Percentiles rank a stretch among this genome's conserved stretches.
phyloP scores from a whole-genome alignment of 2,888 invertebrate genomes.

The Ormyrus pomaceus region DNA sequence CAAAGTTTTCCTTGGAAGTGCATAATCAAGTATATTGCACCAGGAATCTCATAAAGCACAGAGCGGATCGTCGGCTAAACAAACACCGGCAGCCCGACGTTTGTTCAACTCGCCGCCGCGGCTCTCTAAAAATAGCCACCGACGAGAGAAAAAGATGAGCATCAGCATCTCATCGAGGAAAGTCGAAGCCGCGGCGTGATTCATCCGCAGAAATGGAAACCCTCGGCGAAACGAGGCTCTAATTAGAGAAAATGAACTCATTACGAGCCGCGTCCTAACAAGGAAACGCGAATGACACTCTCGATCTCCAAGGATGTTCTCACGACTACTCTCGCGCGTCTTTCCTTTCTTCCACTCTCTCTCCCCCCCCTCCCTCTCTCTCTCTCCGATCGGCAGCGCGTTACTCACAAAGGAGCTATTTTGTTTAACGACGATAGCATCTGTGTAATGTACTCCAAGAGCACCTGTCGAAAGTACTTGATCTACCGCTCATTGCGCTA shows the following conservation, averaged over 20 bases:
- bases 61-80: not conserved
- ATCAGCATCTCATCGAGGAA: not conserved
- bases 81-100: not conserved
- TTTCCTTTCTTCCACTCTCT: slow-evolving; percentile 4
- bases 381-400: not conserved
- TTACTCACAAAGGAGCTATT: too few species aligned
- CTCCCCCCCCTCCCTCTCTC: not conserved
- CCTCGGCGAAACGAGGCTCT: slow-evolving; percentile 33
- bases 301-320: slow-evolving; percentile 44
- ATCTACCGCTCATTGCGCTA: not conserved
- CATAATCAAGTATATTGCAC: not conserved
- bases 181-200: not conserved
- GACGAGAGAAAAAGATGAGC: slow-evolving; percentile 5
- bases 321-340: not conserved
- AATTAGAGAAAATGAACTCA: slow-evolving; percentile 60
- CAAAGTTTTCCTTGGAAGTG: too few species aligned
- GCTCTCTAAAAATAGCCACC: slow-evolving; percentile 15
- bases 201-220: slow-evolving; percentile 37
- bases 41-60: slow-evolving; percentile 17
- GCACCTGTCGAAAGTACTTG: not conserved
- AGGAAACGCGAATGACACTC: slow-evolving; percentile 51
- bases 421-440: not conserved
- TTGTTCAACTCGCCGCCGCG: not conserved
- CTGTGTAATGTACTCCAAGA: not conserved
- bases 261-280: slow-evolving; percentile 55